Percentiles rank a stretch among this genome's conserved stretches.
These are phyloP conservation scores for Oxystoma pomonae DNA, from an alignment of 2,888 invertebrate species.

Conservation along the genomic window DNA sequence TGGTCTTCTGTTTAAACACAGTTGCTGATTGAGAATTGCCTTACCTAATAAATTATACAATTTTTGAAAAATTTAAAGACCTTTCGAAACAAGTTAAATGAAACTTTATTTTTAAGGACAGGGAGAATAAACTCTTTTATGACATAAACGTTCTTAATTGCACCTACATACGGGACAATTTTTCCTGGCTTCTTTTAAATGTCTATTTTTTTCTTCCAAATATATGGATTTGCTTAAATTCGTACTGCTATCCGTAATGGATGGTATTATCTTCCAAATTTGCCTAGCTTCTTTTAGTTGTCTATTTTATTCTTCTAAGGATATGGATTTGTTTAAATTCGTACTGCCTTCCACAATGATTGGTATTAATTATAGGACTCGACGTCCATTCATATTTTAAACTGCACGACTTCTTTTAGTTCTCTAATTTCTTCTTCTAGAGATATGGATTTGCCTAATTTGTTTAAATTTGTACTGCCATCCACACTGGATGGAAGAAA, in stretches of 20 bases:
- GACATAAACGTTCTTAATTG: slow-evolving; percentile 75
- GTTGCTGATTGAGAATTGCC: slow-evolving; percentile 66
- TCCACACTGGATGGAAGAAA: not conserved
- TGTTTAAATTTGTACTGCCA: not conserved
- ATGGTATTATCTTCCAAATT: slow-evolving; percentile 87
- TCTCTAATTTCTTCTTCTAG: slow-evolving; percentile 80
- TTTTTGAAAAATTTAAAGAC: not conserved
- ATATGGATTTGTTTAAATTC: slow-evolving; percentile 33
- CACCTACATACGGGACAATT: slow-evolving; percentile 80
- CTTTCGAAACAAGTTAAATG: slow-evolving; percentile 14
- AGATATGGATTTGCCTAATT: slow-evolving; percentile 39
- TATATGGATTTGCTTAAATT: slow-evolving; percentile 85
- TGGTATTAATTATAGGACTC: slow-evolving; percentile 90
- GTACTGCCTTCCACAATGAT: too few species aligned
- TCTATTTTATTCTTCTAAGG: slow-evolving; percentile 78
- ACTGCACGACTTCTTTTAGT: slow-evolving; percentile 78
- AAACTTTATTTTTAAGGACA: slow-evolving; percentile 24
- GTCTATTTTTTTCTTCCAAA: too few species aligned
- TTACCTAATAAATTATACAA: slow-evolving; percentile 56
- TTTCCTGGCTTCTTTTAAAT: too few species aligned
- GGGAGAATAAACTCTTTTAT: slow-evolving; percentile 44
- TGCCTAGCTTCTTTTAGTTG: slow-evolving; percentile 78
- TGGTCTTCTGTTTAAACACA: slow-evolving; percentile 63
- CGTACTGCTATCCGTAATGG: slow-evolving; percentile 88
- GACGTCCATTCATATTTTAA: slow-evolving; percentile 93